Conservation (phyloP, 2,113 vertebrate genomes). For the Poeciliopsis occidentalis region DNA sequence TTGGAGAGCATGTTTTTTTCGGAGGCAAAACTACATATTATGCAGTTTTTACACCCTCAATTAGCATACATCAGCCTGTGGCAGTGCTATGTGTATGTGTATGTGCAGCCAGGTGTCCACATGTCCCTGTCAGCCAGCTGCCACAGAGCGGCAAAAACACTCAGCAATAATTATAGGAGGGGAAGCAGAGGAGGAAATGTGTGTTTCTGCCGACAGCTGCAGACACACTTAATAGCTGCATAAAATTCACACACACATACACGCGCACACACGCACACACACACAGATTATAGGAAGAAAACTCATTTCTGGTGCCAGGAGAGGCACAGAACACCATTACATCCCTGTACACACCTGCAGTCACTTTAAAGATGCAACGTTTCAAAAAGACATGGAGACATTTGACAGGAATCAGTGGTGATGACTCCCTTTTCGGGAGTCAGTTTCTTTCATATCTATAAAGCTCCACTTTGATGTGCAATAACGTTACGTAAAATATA, state of each 20-base stretch:
- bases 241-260: neutral
- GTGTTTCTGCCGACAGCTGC: neutral
- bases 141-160: slow-evolving; percentile 36
- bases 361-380: neutral
- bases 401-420: neutral
- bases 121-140: slow-evolving; percentile 47
- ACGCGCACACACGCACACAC: neutral
- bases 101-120: slow-evolving; percentile 24
- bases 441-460: neutral
- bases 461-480: neutral
- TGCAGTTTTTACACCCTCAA: slow-evolving; percentile 23
- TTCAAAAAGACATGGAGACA: neutral
- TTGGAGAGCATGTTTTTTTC: neutral
- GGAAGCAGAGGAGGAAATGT: slow-evolving; percentile 15
- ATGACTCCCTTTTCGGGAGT: neutral
- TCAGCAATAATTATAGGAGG: slow-evolving; percentile 39
- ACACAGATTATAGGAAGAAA: neutral
- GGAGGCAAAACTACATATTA: slow-evolving; percentile 12
- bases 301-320: neutral
- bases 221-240: neutral
- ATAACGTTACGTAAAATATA: neutral
- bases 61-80: slow-evolving; percentile 41
- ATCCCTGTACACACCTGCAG: neutral
- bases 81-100: slow-evolving; percentile 15
- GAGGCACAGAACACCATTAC: neutral